Base-by-base conservation (phyloP, 2,888 invertebrate genomes). In the Ochropleura leucogaster region DNA sequence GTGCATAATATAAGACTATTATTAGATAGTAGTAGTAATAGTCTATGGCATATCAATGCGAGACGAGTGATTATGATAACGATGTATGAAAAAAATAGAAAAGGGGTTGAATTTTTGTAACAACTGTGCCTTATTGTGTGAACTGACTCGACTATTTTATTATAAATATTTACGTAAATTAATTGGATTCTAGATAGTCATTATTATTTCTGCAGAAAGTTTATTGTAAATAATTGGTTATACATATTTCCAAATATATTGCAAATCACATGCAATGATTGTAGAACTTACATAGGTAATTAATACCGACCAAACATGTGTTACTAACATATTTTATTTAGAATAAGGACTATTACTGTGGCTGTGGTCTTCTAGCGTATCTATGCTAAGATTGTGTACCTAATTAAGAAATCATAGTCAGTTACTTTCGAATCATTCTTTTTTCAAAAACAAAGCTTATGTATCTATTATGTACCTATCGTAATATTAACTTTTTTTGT, bases 351-450 rank as follows among this genome's bases (percentile, higher is more conserved):
- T 91, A 92, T 89, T 88, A 91, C 89, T 93, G 93, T 94, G 95
- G 95, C 95, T 95, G 95, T 95, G 94, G 93, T 90, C 86, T 90
- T 87, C 86, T 92, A 90, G 88, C 86, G 87, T 91, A 86, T 84
- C 18, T 80, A 82, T 85, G 81, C 87, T 85, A 76, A 84, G 85
- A 83, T 85, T 90, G 83, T 84, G 65, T 80, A 62, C 68, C 55
- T 90, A 86, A 85, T 87, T 92, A 91, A 91, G 90, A 93, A 93
- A 93, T 94, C 93, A 94, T 94, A 93, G 92, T 94, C 93, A 92
- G 91, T 86, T 70, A 64, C 64, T 68, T 77, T 71, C 53, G 55
- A 75, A 72, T 63, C 4, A 64, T 72, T 65, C 42, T 12, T 51
- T 40, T 18, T 44, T 62, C 40, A 0, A 42, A 47, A 64, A n/a